Conservation (phyloP, 2,888 invertebrate species). For the Apamea crenata region DNA sequence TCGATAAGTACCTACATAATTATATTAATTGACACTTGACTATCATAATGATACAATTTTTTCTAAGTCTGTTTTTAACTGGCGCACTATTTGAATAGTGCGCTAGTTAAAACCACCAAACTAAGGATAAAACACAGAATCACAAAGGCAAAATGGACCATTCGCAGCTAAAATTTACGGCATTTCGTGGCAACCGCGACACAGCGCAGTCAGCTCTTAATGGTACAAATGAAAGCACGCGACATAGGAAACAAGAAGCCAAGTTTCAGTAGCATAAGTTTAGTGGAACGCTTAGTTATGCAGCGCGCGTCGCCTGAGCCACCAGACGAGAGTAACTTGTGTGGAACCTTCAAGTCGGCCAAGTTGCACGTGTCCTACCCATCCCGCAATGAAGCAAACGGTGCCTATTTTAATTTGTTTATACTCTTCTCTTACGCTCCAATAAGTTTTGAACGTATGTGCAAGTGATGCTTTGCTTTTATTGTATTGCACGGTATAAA, state of each 20-base stretch:
- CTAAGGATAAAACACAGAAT: constrained; percentile 14
- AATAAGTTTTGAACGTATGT: constrained; percentile 58
- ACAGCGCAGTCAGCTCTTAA: constrained; percentile 67
- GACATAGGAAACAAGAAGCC: constrained; percentile 75
- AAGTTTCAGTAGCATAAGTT: constrained; percentile 76
- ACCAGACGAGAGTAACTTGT: constrained; percentile 71
- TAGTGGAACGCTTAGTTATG: constrained; percentile 78
- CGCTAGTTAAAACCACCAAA: background rate
- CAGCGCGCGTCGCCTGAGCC: constrained; percentile 68
- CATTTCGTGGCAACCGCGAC: constrained; percentile 63
- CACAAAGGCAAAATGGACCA: constrained; percentile 55
- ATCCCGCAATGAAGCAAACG: constrained; percentile 69
- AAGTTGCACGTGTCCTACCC: constrained; percentile 77
- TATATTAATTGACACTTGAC: background rate
- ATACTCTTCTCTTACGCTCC: constrained; percentile 58
- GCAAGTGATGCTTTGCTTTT: background rate
- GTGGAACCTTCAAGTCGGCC: constrained; percentile 70
- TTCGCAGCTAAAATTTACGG: constrained; percentile 65
- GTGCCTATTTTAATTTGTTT: constrained; percentile 75
- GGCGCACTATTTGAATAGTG: background rate
- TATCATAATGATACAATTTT: background rate
- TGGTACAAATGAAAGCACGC: constrained; percentile 76
- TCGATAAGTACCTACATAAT: too few relatives aligned
- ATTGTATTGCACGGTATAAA: background rate
- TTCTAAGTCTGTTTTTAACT: constrained; percentile 1